Conservation (phyloP, 53 echinoderm and acorn worm genomes). For the Patiria pectinifera region DNA sequence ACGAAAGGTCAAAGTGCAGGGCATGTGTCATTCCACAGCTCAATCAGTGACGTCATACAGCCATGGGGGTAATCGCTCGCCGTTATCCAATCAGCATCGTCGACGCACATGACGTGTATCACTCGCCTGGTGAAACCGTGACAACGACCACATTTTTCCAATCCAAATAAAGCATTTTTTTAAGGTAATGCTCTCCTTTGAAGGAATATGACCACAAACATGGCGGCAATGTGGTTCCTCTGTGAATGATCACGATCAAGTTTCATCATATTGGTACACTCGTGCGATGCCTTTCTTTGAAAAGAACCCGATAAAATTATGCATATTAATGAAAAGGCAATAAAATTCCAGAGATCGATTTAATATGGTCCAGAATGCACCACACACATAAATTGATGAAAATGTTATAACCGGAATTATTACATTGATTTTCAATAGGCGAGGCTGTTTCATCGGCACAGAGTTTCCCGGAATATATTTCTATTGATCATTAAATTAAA, state of each 20-base stretch:
- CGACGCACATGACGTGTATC: background rate
- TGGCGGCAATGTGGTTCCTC: too few relatives aligned
- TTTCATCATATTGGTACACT: too few relatives aligned
- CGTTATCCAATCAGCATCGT: background rate
- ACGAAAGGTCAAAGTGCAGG: too few relatives aligned
- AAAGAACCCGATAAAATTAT: too few relatives aligned
- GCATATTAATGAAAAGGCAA: too few relatives aligned
- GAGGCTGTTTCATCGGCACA: background rate
- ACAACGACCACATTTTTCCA: background rate
- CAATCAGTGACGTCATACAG: background rate
- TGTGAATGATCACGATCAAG: too few relatives aligned
- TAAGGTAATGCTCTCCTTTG: too few relatives aligned
- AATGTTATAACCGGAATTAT: background rate
- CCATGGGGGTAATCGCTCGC: background rate
- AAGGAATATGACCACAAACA: too few relatives aligned
- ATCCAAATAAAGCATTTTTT: too few relatives aligned
- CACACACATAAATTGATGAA: background rate
- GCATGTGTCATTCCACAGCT: background rate
- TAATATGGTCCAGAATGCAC: too few relatives aligned
- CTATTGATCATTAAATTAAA: background rate
- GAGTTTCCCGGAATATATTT: background rate
- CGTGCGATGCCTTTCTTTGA: too few relatives aligned
- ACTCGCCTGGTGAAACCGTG: background rate
- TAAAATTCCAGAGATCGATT: too few relatives aligned
- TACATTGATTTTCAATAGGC: background rate